A percentile compares a stretch with the other conserved stretches of the same genome.
phyloP scores from a whole-genome alignment of 2,797 vertebrate species.

The Champsocephalus gunnari region DNA sequence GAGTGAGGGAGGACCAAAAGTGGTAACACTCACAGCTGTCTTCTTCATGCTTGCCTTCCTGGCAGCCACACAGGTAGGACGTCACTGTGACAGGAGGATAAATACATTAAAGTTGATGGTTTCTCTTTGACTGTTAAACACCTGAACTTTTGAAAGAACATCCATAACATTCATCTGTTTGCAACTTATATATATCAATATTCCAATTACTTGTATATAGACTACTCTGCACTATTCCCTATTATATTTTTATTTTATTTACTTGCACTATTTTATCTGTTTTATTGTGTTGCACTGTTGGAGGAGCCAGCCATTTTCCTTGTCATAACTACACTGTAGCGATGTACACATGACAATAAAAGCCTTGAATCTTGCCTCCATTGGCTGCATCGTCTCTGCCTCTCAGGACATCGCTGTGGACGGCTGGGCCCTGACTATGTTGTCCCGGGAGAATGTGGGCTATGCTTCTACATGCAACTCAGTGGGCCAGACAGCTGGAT shows the following conservation, averaged over 20 bases:
- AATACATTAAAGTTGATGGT: neutral
- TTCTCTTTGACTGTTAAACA: neutral
- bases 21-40: conserved; percentile 89
- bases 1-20: conserved; percentile 83
- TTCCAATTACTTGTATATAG: too few relatives aligned
- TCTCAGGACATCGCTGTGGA: conserved; percentile 94
- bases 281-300: too few relatives aligned
- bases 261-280: too few relatives aligned
- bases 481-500: conserved; percentile 97
- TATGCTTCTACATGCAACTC: conserved; percentile 99
- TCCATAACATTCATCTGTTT: too few relatives aligned
- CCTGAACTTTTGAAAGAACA: too few relatives aligned
- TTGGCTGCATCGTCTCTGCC: conserved; percentile 52
- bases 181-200: too few relatives aligned
- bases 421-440: conserved; percentile 98
- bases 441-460: conserved; percentile 96
- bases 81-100: neutral
- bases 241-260: too few relatives aligned
- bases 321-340: too few relatives aligned
- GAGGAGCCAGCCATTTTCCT: too few relatives aligned
- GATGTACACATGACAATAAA: too few relatives aligned
- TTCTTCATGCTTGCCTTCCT: conserved; percentile 98
- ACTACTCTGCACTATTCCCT: too few relatives aligned
- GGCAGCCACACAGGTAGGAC: conserved; percentile 90
- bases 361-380: neutral